Base-by-base conservation (phyloP, 2,113 vertebrate species). In the Pampusana beccarii region DNA sequence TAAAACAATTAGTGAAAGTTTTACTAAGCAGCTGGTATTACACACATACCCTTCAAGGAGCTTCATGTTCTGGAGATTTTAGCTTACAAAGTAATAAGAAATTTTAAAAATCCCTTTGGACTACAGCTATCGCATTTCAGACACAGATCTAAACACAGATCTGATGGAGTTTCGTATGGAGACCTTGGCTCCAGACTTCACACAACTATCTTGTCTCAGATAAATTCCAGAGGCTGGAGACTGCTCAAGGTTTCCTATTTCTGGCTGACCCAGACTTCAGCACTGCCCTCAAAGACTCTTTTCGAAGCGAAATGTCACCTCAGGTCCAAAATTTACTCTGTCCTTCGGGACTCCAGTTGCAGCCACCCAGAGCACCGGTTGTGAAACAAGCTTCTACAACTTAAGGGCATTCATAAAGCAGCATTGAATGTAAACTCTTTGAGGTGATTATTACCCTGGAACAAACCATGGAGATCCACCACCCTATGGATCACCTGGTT, bases 121-220 rank as follows among this genome's bases (percentile, higher is more conserved):
- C 23, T 69, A 61, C 21, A 82, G 50, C 38, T 60, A 26, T 65
- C 67, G 65, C n/a, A 44, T 67, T 92, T 92, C 80, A 80, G 38
- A 80, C 70, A 64, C 11, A 56, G 56, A 81, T 46, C n/a, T 70
- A 86, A 90, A 90, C 5, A 25, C 31, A 60, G 16, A 62, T 65
- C 79, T 84, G 67, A 84, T 28, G 23, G 12, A 69, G 33, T 34
- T 83, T 66, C 79, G 50, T 23, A 78, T 1, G 6, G 25, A 75
- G 69, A 91, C 60, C 77, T 56, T 84, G 80, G 36, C 90, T 90
- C 42, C 84, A 88, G 67, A 85, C 79, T 84, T 91, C 86, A 94
- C 31, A 44, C 57, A 65, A 85, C 44, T 64, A 44, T 53, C 56
- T 31, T 46, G 65, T 62, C 80, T 79, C 50, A 69, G 61, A 87